Conservation (phyloP, 2,888 invertebrate genomes). For the Eupithecia subumbrata region DNA sequence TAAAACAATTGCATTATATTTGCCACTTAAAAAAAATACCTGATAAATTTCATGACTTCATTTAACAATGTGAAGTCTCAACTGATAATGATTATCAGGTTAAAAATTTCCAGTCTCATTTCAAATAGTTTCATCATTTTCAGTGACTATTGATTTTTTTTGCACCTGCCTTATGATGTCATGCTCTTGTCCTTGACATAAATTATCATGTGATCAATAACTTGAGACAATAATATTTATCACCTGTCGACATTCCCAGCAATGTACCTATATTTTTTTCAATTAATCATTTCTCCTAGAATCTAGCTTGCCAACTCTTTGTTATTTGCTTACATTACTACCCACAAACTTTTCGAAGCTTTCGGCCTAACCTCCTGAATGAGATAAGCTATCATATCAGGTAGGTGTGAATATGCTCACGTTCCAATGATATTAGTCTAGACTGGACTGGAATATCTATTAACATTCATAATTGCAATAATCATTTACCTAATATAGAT, state of each 20-base stretch:
- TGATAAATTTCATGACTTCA: not conserved
- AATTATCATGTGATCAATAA: slow-evolving; percentile 22
- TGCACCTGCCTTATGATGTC: slow-evolving; percentile 27
- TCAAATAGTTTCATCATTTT: slow-evolving; percentile 2
- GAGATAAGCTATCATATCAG: not conserved
- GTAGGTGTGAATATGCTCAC: not conserved
- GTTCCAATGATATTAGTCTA: not conserved
- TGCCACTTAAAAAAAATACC: not conserved
- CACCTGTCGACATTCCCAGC: not conserved
- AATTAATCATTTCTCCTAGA: not conserved
- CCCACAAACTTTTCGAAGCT: not conserved
- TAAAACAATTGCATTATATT: no score
- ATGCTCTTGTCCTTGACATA: slow-evolving; percentile 23
- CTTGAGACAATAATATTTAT: not conserved
- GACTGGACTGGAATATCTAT: not conserved
- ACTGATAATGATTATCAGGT: not conserved
- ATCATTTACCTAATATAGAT: not conserved
- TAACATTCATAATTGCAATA: not conserved
- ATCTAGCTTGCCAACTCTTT: not conserved
- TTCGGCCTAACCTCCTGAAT: not conserved
- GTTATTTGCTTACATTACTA: not conserved
- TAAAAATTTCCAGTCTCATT: not conserved
- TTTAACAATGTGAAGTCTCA: not conserved
- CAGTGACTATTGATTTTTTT: slow-evolving; percentile 26
- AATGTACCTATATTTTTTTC: not conserved